Conservation (phyloP, 2,113 vertebrate species). For the Nyctibius bracteatus region DNA sequence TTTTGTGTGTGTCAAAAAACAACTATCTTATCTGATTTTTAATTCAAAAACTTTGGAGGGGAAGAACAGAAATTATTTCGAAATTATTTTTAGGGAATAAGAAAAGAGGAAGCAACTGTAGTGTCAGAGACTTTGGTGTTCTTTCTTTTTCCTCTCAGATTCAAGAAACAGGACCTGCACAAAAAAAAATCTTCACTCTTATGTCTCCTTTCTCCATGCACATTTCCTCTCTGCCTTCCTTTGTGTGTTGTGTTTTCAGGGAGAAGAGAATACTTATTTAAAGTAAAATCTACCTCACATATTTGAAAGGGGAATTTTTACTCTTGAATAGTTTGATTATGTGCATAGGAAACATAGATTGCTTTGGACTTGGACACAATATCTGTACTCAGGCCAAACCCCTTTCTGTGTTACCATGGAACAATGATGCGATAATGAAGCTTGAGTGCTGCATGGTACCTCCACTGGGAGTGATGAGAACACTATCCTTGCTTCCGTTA, state of each 20-base stretch:
- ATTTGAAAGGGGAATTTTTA: neutral
- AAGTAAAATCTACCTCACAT: neutral
- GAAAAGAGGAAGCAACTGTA: neutral
- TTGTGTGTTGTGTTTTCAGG: neutral
- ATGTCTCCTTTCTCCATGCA: rapidly evolving
- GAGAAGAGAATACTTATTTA: neutral
- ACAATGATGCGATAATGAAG: neutral
- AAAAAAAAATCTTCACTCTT: neutral
- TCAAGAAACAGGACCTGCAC: neutral
- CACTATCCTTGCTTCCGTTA: neutral
- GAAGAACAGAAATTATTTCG: neutral
- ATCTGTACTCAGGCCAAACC: neutral
- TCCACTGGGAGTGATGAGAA: neutral
- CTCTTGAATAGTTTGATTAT: neutral
- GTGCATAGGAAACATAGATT: neutral
- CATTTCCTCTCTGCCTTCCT: neutral
- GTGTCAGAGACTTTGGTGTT: neutral
- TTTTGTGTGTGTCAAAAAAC: neutral
- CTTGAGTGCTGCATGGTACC: neutral
- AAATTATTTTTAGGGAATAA: neutral
- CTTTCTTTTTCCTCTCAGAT: neutral
- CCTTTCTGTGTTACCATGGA: neutral
- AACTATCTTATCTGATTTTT: neutral
- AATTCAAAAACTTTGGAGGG: neutral
- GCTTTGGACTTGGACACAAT: neutral